These are phyloP conservation scores for Murina feae DNA, from an alignment of 2,113 vertebrate genomes.

Conservation along the genomic window DNA sequence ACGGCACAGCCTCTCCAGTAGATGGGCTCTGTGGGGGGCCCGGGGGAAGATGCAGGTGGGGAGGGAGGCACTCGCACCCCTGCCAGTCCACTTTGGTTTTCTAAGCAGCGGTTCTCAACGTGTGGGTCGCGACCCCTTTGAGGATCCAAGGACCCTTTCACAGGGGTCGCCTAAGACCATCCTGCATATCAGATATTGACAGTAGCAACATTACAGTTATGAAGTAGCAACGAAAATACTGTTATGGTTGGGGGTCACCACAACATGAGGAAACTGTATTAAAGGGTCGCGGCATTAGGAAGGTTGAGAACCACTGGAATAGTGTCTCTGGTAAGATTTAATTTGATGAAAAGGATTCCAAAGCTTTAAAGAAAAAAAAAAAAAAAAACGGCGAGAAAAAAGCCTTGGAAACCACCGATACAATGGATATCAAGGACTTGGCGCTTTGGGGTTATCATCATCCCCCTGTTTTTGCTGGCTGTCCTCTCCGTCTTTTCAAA, in stretches of 20 bases:
- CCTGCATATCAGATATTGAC: no score
- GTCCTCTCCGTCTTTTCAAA: neutral
- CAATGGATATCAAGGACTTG: rapidly evolving
- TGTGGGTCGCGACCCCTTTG: no score
- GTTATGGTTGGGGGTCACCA: no score
- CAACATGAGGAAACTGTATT: no score
- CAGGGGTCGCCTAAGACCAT: no score
- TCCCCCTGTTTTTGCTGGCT: neutral
- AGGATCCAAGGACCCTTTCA: no score
- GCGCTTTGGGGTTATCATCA: rapidly evolving
- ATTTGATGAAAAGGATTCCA: neutral
- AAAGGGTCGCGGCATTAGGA: no score
- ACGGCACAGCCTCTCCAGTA: no score
- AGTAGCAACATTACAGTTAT: no score
- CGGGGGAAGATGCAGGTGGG: neutral
- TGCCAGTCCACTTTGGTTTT: neutral
- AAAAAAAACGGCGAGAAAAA: neutral
- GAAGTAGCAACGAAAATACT: no score
- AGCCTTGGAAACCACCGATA: neutral
- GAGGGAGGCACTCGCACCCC: rapidly evolving
- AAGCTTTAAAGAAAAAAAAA: neutral
- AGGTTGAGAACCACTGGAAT: no score
- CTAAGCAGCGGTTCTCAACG: no score
- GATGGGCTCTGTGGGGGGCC: neutral
- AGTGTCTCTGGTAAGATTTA: neutral